Conservation (phyloP, 2,797 vertebrate genomes). For the Vespertilio murinus region DNA sequence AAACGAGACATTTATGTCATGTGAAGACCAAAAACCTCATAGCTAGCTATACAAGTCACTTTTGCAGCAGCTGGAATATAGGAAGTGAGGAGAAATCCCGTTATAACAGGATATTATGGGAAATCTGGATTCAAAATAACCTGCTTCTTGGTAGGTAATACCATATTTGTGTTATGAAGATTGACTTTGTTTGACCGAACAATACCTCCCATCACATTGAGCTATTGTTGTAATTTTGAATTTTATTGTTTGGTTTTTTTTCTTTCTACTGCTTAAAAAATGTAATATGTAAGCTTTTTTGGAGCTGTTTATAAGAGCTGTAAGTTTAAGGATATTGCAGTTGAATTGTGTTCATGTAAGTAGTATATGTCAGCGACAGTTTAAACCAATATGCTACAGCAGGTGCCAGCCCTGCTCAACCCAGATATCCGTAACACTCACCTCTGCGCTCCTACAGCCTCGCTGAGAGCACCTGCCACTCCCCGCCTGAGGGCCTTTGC, state of each 20-base stretch:
- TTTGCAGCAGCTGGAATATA: not conserved
- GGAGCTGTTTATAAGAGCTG: slow-evolving; percentile 32
- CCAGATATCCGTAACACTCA: accelerated
- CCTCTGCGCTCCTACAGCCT: not conserved
- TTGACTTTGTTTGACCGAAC: slow-evolving; percentile 25
- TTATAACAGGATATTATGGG: not conserved
- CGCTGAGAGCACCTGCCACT: no score
- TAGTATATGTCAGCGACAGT: not conserved
- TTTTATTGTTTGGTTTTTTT: not conserved
- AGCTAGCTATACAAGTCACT: not conserved
- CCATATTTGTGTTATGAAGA: not conserved
- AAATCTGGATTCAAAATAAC: not conserved
- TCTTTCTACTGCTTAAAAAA: slow-evolving; percentile 40
- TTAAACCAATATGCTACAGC: not conserved
- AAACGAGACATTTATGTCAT: not conserved
- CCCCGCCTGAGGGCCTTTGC: not conserved
- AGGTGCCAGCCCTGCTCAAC: not conserved
- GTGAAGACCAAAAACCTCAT: not conserved
- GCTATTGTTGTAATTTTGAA: slow-evolving; percentile 19
- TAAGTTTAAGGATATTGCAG: not conserved
- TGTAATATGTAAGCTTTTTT: not conserved
- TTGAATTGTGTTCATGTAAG: not conserved
- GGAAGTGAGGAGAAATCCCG: not conserved
- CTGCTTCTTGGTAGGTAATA: not conserved
- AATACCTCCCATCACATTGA: not conserved